Percentiles rank a stretch among this genome's conserved stretches.
Conservation (phyloP, 2,113 vertebrate species). For the Formicarius rufipectus region DNA sequence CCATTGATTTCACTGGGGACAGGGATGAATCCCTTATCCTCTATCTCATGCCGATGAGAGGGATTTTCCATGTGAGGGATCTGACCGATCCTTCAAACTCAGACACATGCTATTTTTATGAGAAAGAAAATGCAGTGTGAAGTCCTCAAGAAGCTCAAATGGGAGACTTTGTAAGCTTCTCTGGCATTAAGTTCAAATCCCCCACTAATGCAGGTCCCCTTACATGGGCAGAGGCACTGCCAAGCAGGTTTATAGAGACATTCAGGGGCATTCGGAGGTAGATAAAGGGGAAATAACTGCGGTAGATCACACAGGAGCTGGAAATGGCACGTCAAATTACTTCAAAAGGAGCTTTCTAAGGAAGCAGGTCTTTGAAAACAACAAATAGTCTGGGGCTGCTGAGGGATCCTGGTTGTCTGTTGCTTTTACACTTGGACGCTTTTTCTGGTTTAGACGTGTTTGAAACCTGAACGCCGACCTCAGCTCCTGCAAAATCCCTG, state of each 20-base stretch:
- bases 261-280: neutral
- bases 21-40: slow-evolving; percentile 40
- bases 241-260: slow-evolving; percentile 41
- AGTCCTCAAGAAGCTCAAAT: slow-evolving; percentile 25
- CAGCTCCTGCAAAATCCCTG: neutral
- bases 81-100: slow-evolving; percentile 24
- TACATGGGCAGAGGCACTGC: neutral
- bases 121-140: neutral
- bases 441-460: neutral
- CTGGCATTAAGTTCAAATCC: slow-evolving; percentile 27
- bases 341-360: slow-evolving; percentile 58
- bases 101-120: neutral
- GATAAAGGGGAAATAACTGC: slow-evolving; percentile 43
- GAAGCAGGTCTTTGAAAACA: slow-evolving; percentile 63
- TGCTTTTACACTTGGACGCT: neutral
- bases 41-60: neutral
- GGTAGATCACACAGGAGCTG: slow-evolving; percentile 49
- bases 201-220: neutral
- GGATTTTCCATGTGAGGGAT: slow-evolving; percentile 50
- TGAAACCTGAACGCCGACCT: neutral
- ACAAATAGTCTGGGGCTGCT: slow-evolving; percentile 45
- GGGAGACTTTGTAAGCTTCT: slow-evolving; percentile 21
- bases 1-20: slow-evolving; percentile 7
- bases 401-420: slow-evolving; percentile 28
- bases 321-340: slow-evolving; percentile 52